A percentile compares a stretch with the other conserved stretches of the same genome.
These are phyloP conservation scores for Falco cherrug DNA, from an alignment of 2,797 vertebrate species.

Conservation along the genomic window DNA sequence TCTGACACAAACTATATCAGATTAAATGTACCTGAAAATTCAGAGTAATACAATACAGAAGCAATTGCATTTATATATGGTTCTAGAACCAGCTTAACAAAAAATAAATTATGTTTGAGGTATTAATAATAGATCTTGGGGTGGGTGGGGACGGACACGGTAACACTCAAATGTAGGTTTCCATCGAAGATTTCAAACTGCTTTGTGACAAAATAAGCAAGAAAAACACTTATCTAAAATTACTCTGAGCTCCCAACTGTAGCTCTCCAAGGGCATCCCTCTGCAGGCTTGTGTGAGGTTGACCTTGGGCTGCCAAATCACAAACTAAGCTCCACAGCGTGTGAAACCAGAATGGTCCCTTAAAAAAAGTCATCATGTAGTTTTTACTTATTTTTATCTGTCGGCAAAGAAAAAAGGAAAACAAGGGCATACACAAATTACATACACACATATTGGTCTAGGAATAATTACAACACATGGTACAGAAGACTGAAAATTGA, in stretches of 20 bases:
- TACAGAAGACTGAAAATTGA: neutral
- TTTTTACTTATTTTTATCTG: constrained; percentile 26
- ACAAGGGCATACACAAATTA: neutral
- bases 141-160: too few species aligned
- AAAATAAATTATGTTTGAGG: neutral
- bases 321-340: neutral
- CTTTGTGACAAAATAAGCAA: neutral
- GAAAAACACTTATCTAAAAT: neutral
- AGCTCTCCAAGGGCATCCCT: neutral
- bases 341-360: neutral
- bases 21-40: neutral
- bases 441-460: neutral
- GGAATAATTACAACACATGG: neutral
- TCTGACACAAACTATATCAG: neutral
- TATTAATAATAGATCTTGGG: neutral
- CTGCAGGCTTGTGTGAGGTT: neutral
- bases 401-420: neutral
- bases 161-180: neutral
- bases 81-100: neutral
- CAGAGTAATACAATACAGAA: neutral
- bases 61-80: neutral
- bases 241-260: neutral
- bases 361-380: neutral
- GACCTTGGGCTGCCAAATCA: neutral
- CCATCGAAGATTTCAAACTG: neutral